Percentiles rank a stretch among this genome's conserved stretches.
Conservation (phyloP, 2,797 vertebrate species). For the Pteropus rufus region DNA sequence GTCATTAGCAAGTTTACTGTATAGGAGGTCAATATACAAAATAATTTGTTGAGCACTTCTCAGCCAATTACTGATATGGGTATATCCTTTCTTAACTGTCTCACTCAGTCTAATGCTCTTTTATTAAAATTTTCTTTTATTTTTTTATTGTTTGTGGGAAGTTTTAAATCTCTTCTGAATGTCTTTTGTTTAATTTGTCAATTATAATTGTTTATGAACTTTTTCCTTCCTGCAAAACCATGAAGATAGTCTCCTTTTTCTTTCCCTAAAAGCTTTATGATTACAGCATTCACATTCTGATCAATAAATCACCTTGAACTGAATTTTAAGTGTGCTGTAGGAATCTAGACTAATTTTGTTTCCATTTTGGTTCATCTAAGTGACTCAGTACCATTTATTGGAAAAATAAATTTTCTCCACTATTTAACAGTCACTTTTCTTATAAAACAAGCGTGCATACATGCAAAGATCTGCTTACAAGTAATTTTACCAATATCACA, state of each 20-base stretch:
- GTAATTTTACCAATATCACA: not conserved
- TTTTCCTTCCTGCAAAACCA: not conserved
- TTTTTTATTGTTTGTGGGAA: not conserved
- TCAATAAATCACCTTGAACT: not conserved
- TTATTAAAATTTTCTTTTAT: not conserved
- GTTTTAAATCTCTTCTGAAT: not conserved
- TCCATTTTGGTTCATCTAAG: not conserved
- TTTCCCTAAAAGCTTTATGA: not conserved
- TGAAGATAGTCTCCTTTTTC: not conserved
- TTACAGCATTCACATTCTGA: not conserved
- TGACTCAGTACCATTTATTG: not conserved
- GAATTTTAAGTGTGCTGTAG: not conserved
- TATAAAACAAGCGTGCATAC: not conserved
- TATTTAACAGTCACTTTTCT: not conserved
- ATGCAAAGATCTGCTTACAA: not conserved
- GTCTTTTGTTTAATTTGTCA: not conserved
- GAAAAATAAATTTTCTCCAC: not conserved
- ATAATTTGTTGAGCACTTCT: not conserved
- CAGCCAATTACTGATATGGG: not conserved
- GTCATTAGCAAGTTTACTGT: not conserved
- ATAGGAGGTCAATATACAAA: not conserved
- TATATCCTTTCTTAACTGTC: not conserved
- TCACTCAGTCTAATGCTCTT: not conserved
- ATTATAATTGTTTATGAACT: not conserved
- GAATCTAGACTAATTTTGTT: not conserved